phyloP scores from a whole-genome alignment of 2,888 invertebrate genomes.

The Tetheella fluctuosa region DNA sequence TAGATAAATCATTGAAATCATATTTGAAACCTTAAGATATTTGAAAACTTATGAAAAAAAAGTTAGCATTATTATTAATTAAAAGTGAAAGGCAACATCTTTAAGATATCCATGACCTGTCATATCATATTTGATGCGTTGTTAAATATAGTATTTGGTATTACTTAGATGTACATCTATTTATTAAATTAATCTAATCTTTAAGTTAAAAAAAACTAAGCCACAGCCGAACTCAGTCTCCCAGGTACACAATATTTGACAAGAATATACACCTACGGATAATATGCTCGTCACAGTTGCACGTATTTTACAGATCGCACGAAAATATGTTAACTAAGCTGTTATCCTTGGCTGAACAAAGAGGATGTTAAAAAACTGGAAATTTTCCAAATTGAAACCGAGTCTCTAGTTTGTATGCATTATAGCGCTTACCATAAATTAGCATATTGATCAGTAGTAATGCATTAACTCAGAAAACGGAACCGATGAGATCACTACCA shows the following conservation, averaged over 20 bases:
- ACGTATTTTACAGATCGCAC: not conserved
- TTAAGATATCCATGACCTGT: too few species aligned
- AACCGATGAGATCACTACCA: constrained; percentile 2
- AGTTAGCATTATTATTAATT: too few species aligned
- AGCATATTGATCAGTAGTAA: constrained; percentile 5
- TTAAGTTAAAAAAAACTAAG: too few species aligned
- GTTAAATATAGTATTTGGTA: too few species aligned
- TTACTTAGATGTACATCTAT: too few species aligned
- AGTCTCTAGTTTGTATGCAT: not conserved
- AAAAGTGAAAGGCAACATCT: too few species aligned
- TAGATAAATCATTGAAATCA: constrained; percentile 16
- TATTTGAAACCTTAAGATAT: not conserved
- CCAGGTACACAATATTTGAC: too few species aligned
- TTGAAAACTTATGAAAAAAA: too few species aligned
- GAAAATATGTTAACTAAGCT: not conserved
- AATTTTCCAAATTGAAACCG: not conserved
- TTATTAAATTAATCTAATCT: too few species aligned
- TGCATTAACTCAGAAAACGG: not conserved
- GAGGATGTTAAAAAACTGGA: not conserved
- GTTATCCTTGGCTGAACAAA: not conserved
- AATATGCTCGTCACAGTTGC: not conserved
- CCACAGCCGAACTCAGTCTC: too few species aligned
- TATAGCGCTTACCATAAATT: not conserved
- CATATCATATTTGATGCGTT: too few species aligned
- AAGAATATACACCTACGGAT: too few species aligned